Conservation (phyloP, 1,140 invertebrate species). For the Cydia amplana region DNA sequence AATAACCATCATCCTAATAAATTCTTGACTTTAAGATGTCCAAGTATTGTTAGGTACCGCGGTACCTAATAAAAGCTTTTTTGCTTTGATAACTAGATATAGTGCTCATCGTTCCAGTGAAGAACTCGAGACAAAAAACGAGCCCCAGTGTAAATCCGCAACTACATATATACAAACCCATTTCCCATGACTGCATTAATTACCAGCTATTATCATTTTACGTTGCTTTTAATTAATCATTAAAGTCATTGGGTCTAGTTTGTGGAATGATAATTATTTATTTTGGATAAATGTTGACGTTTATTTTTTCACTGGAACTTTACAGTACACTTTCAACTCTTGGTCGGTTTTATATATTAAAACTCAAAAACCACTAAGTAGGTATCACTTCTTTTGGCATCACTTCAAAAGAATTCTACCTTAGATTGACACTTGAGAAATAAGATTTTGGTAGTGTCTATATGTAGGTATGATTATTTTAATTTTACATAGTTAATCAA, state of each 20-base stretch:
- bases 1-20: too few relatives aligned
- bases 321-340: neutral
- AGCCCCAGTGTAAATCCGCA: slow-evolving; percentile 56
- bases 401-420: too few relatives aligned
- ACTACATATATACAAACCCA: slow-evolving; percentile 57
- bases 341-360: too few relatives aligned
- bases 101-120: slow-evolving; percentile 42
- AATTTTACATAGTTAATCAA: too few relatives aligned
- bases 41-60: neutral
- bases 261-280: neutral
- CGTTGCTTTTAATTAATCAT: slow-evolving; percentile 17
- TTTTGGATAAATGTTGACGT: neutral
- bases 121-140: slow-evolving; percentile 51
- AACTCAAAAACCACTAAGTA: too few relatives aligned
- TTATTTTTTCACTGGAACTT: neutral
- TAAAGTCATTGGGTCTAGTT: slow-evolving; percentile 36
- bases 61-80: neutral
- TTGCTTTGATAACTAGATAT: neutral
- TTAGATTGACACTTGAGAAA: too few relatives aligned
- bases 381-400: too few relatives aligned
- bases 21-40: too few relatives aligned
- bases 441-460: too few relatives aligned
- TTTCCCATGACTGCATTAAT: slow-evolving; percentile 71
- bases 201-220: slow-evolving; percentile 23
- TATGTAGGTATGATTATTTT: too few relatives aligned